Percentiles rank a stretch among this genome's conserved stretches.
Conservation (phyloP, 2,888 invertebrate species). For the Agapostemon virescens region DNA sequence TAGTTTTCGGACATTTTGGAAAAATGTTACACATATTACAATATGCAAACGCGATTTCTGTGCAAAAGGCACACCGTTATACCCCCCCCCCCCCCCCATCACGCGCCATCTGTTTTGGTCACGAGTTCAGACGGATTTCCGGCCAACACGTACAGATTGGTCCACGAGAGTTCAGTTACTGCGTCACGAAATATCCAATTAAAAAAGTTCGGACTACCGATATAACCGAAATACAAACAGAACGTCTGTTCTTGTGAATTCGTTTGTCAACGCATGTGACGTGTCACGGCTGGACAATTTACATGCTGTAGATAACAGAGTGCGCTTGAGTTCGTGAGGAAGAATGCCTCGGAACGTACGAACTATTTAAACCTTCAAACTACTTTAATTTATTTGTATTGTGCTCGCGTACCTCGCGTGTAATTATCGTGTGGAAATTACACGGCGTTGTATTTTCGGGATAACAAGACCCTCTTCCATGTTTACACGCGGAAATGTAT, state of each 20-base stretch:
- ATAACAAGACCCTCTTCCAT: background rate
- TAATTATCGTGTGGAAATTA: background rate
- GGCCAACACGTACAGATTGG: constrained; percentile 15
- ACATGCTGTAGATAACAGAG: background rate
- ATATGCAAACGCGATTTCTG: constrained; percentile 23
- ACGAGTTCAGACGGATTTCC: constrained; percentile 26
- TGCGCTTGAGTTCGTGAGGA: background rate
- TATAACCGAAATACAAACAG: constrained; percentile 12
- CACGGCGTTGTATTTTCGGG: background rate
- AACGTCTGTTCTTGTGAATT: constrained; percentile 13
- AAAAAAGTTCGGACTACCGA: constrained; percentile 23
- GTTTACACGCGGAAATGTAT: background rate
- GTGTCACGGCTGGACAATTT: background rate
- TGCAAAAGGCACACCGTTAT: constrained; percentile 10
- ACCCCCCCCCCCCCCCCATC: constrained; percentile 10
- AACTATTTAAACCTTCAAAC: background rate
- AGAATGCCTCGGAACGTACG: background rate
- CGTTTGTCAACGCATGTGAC: constrained; percentile 15
- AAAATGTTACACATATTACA: constrained; percentile 11
- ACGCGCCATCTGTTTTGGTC: constrained; percentile 43
- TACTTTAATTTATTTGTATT: background rate
- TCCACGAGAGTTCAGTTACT: constrained; percentile 1
- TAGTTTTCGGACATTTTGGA: background rate
- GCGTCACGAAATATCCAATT: constrained; percentile 40
- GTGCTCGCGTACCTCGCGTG: background rate